These are phyloP conservation scores for Lasioglossum oenotherae DNA, from an alignment of 2,888 invertebrate species.

Conservation along the genomic window DNA sequence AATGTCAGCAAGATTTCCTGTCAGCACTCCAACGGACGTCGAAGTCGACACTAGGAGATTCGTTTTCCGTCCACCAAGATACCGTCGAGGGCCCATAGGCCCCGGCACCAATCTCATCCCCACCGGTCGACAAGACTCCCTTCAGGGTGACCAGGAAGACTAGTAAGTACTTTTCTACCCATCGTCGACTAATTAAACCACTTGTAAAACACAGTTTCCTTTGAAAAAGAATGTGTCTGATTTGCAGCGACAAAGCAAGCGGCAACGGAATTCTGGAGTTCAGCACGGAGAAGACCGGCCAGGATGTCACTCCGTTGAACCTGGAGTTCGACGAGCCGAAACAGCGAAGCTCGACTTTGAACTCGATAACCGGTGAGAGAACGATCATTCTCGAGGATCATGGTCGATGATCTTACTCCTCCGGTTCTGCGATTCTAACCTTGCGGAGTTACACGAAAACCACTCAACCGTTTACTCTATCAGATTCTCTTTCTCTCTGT, in stretches of 20 bases:
- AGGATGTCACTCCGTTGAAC: slow-evolving; percentile 94
- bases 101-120: slow-evolving; percentile 79
- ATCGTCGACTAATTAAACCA: not conserved
- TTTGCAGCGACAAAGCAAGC: slow-evolving; percentile 82
- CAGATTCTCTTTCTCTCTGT: slow-evolving; percentile 22
- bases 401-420: slow-evolving; percentile 13
- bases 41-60: slow-evolving; percentile 84
- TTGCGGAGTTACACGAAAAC: slow-evolving; percentile 12
- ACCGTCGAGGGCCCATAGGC: slow-evolving; percentile 78
- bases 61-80: slow-evolving; percentile 84
- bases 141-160: slow-evolving; percentile 82
- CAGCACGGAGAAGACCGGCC: slow-evolving; percentile 94
- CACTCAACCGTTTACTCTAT: slow-evolving; percentile 15
- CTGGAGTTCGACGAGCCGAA: slow-evolving; percentile 90
- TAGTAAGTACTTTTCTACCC: slow-evolving; percentile 73
- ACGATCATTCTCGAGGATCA: not conserved
- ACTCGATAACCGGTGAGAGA: slow-evolving; percentile 90
- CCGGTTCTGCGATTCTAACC: slow-evolving; percentile 8
- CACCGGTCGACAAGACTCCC: slow-evolving; percentile 80
- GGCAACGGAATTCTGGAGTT: slow-evolving; percentile 93
- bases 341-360: slow-evolving; percentile 89
- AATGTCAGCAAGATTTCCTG: slow-evolving; percentile 81
- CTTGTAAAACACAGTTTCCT: not conserved
- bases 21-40: slow-evolving; percentile 82
- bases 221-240: not conserved